Conservation (phyloP, 2,888 invertebrate genomes). For the Ophraella communa region DNA sequence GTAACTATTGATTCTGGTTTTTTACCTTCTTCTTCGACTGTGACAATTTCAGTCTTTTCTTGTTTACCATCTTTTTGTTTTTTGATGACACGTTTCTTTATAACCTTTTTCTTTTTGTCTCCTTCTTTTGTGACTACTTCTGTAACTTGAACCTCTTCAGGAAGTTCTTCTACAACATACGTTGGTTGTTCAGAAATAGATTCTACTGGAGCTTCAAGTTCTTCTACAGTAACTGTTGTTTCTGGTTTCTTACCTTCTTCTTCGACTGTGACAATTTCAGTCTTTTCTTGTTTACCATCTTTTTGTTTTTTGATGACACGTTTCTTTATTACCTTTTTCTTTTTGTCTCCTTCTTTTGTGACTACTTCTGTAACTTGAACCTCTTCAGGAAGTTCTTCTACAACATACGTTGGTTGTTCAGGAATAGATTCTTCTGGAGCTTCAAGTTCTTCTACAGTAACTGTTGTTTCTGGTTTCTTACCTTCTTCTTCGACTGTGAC, state of each 20-base stretch:
- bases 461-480: constrained; percentile 46
- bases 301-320: constrained; percentile 57
- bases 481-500: constrained; percentile 50
- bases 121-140: constrained; percentile 44
- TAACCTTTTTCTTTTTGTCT: constrained; percentile 46
- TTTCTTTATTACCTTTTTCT: constrained; percentile 44
- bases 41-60: constrained; percentile 60
- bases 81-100: constrained; percentile 58
- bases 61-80: constrained; percentile 58
- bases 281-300: constrained; percentile 52
- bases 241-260: constrained; percentile 48
- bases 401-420: constrained; percentile 15
- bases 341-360: constrained; percentile 43
- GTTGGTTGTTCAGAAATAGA: constrained; percentile 37
- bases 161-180: constrained; percentile 45
- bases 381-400: constrained; percentile 48
- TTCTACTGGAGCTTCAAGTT: constrained; percentile 46
- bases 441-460: constrained; percentile 55
- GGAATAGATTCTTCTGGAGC: constrained; percentile 43
- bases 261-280: constrained; percentile 49
- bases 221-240: constrained; percentile 56
- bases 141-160: constrained; percentile 48
- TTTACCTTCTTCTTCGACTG: constrained; percentile 56
- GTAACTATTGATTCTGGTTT: constrained; percentile 58
- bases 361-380: constrained; percentile 44